phyloP scores from a whole-genome alignment of 1,140 invertebrate genomes.

The Temnothorax curvispinosus region DNA sequence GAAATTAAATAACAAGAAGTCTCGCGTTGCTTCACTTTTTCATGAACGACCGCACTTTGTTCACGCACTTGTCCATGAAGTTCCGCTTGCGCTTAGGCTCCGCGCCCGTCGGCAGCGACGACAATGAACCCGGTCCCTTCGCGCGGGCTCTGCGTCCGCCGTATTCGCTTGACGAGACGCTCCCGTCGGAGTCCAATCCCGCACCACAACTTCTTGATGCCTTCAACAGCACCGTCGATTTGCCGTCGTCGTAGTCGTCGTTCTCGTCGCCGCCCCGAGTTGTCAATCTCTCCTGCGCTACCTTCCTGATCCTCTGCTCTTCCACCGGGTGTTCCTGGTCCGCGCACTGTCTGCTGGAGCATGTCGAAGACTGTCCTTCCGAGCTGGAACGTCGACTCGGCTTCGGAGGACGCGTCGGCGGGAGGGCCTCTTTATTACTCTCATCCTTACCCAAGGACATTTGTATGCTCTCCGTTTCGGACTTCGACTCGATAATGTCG shows the following conservation, averaged over 20 bases:
- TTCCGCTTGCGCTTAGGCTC: slow-evolving; percentile 88
- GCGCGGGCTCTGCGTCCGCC: slow-evolving; percentile 26
- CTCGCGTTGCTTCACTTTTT: slow-evolving; percentile 85
- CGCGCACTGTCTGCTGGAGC: background rate
- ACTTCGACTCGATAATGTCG: slow-evolving; percentile 26
- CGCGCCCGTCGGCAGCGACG: slow-evolving; percentile 78
- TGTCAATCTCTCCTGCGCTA: slow-evolving; percentile 52
- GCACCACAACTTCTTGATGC: slow-evolving; percentile 82
- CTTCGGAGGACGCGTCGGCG: slow-evolving; percentile 18
- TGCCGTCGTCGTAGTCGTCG: slow-evolving; percentile 63
- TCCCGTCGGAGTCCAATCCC: slow-evolving; percentile 79
- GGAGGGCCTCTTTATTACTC: background rate
- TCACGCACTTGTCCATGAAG: slow-evolving; percentile 92
- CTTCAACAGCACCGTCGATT: slow-evolving; percentile 75
- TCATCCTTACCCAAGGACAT: slow-evolving; percentile 27
- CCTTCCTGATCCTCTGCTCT: slow-evolving; percentile 19
- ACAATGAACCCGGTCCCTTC: slow-evolving; percentile 79
- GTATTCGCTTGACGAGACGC: slow-evolving; percentile 74
- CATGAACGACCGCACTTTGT: slow-evolving; percentile 91
- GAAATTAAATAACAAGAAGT: slow-evolving; percentile 76
- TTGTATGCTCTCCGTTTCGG: slow-evolving; percentile 3
- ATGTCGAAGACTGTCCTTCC: slow-evolving; percentile 43
- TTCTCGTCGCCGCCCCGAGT: slow-evolving; percentile 44
- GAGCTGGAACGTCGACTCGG: slow-evolving; percentile 51
- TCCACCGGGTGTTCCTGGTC: background rate